Evolutionary conservation across 2,888 invertebrate species (phyloP).

Genomic region (Synanthedon tipuliformis): DNA sequence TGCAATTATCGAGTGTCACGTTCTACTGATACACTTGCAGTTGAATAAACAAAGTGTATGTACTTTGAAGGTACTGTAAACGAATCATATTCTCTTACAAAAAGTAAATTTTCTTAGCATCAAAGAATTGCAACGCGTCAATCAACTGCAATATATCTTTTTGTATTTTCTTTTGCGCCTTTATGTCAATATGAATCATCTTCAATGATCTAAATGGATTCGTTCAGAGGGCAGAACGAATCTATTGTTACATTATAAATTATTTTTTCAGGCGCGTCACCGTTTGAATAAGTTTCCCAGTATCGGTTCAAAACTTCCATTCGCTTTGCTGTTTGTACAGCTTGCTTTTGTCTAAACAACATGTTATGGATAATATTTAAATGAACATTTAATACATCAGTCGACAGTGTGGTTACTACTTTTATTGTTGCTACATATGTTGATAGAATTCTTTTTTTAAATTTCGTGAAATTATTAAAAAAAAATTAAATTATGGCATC

Average conservation of each 20-base stretch:
- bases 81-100: no score
- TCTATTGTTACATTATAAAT: conserved; percentile 1
- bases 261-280: conserved; percentile 7
- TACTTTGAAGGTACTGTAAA: no score
- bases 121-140: no score
- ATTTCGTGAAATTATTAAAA: conserved; percentile 7
- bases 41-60: background rate
- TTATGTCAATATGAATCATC: no score
- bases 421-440: conserved; percentile 15
- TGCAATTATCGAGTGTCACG: background rate
- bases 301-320: conserved; percentile 19
- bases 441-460: conserved; percentile 7
- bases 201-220: no score
- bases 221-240: conserved; percentile 1
- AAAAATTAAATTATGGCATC: conserved; percentile 25
- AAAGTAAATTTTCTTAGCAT: no score
- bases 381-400: conserved; percentile 21
- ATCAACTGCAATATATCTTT: no score
- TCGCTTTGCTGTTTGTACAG: conserved; percentile 48
- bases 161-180: no score
- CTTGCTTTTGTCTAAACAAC: conserved; percentile 29
- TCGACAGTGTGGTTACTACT: conserved; percentile 30
- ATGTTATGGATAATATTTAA: conserved; percentile 38
- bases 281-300: conserved; percentile 15
- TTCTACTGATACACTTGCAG: background rate